A percentile compares a stretch with the other conserved stretches of the same genome.
These are phyloP conservation scores for Xylota segnis DNA, from an alignment of 2,888 invertebrate species.

Conservation along the genomic window DNA sequence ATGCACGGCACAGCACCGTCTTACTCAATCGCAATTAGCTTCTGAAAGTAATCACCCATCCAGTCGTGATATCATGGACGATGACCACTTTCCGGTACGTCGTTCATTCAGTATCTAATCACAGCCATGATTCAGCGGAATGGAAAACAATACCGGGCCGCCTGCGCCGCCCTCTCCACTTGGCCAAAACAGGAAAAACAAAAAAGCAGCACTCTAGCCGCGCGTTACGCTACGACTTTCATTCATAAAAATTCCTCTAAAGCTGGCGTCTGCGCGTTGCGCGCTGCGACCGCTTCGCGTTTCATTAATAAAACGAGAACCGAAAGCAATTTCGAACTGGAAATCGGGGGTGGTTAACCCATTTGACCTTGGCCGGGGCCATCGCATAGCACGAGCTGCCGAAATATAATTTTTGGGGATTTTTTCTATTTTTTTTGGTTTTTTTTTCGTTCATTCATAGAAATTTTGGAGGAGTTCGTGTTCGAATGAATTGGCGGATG, in stretches of 20 bases:
- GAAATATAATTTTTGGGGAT: conserved; percentile 10
- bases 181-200: conserved; percentile 47
- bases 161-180: not conserved
- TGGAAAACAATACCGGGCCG: conserved; percentile 60
- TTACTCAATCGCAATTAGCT: conserved; percentile 55
- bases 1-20: conserved; percentile 28
- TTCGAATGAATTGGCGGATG: not conserved
- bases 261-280: conserved; percentile 42
- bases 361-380: conserved; percentile 56
- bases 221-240: conserved; percentile 41
- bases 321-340: not conserved
- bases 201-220: not conserved
- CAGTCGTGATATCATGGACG: conserved; percentile 58
- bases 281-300: not conserved
- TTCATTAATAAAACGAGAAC: not conserved
- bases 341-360: conserved; percentile 57
- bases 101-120: conserved; percentile 66
- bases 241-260: conserved; percentile 60
- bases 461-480: conserved; percentile 9
- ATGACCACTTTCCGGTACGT: conserved; percentile 71
- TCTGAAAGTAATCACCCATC: conserved; percentile 59
- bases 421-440: conserved; percentile 19
- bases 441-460: conserved; percentile 32
- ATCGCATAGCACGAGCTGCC: conserved; percentile 5
- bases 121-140: conserved; percentile 52